A percentile compares a stretch with the other conserved stretches of the same genome.
These are phyloP conservation scores for Epizoanthus rinbou DNA, from an alignment of 92 coral and sea anemone species.

Conservation along the genomic window DNA sequence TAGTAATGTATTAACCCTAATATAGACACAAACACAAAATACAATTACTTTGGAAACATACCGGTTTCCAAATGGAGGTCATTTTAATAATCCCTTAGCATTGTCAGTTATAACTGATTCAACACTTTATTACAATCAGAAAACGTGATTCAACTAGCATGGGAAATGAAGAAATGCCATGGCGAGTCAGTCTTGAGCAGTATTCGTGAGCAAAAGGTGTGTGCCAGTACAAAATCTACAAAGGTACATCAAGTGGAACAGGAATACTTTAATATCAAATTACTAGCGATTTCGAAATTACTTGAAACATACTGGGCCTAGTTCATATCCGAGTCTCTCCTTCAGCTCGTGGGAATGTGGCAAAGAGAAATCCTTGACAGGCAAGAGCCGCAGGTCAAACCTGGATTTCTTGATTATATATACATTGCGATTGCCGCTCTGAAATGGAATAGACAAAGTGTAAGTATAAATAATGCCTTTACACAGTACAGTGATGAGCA, in stretches of 20 bases:
- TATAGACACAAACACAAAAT: background rate
- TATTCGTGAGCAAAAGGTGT: background rate
- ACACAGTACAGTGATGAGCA: too few species aligned
- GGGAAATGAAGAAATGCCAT: background rate
- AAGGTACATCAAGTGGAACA: conserved; percentile 1
- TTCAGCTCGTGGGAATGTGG: conserved; percentile 46
- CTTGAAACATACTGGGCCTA: conserved; percentile 84
- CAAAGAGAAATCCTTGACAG: conserved; percentile 71
- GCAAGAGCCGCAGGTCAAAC: conserved; percentile 62
- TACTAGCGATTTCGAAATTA: conserved; percentile 29
- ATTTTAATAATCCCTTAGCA: conserved; percentile 8
- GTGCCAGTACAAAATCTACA: conserved; percentile 33
- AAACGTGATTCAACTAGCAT: background rate
- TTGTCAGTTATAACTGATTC: conserved; percentile 23
- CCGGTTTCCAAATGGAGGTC: background rate
- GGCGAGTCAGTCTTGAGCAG: background rate
- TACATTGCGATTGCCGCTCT: conserved; percentile 71
- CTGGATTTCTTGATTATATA: conserved; percentile 58
- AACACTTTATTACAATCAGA: conserved; percentile 31
- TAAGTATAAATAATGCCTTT: too few species aligned
- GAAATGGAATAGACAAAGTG: conserved; percentile 3
- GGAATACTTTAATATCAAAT: conserved; percentile 21
- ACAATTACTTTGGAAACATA: background rate
- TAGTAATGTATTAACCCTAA: background rate
- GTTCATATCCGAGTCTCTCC: conserved; percentile 69